These are phyloP conservation scores for Hyaena hyaena DNA, from an alignment of 2,113 vertebrate species.

Conservation along the genomic window DNA sequence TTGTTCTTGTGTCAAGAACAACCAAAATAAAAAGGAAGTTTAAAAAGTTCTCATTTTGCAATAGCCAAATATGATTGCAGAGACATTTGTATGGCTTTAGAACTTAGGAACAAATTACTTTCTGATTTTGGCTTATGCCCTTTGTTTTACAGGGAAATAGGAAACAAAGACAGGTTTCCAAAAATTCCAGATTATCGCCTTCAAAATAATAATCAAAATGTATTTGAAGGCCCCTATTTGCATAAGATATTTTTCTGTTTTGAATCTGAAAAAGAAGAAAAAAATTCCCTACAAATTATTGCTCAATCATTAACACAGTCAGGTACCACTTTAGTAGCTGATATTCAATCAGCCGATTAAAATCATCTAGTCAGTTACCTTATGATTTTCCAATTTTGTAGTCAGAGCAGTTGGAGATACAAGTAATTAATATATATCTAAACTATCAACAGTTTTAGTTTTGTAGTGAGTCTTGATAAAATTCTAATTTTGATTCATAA, in stretches of 20 bases:
- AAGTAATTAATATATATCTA: constrained; percentile 71
- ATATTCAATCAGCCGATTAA: constrained; percentile 68
- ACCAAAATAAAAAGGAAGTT: background rate
- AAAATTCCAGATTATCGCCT: background rate
- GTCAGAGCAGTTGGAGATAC: constrained; percentile 65
- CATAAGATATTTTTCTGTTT: constrained; percentile 60
- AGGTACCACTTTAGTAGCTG: constrained; percentile 65
- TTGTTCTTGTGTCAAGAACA: background rate
- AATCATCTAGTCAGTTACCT: constrained; percentile 71
- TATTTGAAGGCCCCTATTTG: constrained; percentile 50
- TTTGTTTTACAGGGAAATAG: background rate
- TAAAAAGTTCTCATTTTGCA: background rate
- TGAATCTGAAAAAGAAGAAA: constrained; percentile 57
- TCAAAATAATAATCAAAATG: constrained; percentile 58
- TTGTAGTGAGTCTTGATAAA: background rate
- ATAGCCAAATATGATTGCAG: background rate
- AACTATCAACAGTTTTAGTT: constrained; percentile 64
- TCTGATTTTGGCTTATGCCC: background rate
- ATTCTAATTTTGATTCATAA: constrained; percentile 66
- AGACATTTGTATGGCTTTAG: background rate
- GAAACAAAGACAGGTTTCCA: background rate
- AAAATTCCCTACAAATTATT: constrained; percentile 50
- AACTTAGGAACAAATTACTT: background rate
- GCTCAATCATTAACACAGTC: constrained; percentile 75
- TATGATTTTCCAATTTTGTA: constrained; percentile 77